Percentiles rank a stretch among this genome's conserved stretches.
phyloP scores from a whole-genome alignment of 2,113 vertebrate genomes.

The Brachyhypopomus occidentalis region DNA sequence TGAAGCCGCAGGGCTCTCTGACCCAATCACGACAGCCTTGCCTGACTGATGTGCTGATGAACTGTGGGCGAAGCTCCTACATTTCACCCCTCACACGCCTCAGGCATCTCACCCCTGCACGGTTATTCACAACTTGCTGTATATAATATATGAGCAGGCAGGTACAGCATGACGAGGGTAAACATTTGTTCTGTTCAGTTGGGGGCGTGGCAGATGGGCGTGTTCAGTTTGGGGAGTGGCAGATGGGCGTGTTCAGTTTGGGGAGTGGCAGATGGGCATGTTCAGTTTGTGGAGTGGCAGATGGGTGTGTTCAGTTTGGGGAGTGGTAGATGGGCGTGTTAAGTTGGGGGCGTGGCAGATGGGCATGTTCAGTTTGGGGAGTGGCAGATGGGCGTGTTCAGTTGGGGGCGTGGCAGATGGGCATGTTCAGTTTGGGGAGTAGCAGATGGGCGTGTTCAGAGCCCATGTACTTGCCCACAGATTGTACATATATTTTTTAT shows the following conservation, averaged over 20 bases:
- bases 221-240: no score
- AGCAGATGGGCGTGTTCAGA: not conserved
- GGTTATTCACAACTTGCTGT: conserved; percentile 45
- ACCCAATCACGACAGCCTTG: conserved; percentile 3
- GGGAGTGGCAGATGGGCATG: no score
- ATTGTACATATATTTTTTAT: no score
- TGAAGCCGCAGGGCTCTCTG: conserved; percentile 16
- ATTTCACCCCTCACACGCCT: conserved; percentile 6
- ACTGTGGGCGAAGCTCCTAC: conserved; percentile 24
- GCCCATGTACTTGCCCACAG: not conserved
- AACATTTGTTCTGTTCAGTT: conserved; percentile 48
- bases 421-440: conserved; percentile 19
- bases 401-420: no score
- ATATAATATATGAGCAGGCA: conserved; percentile 51
- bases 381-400: no score
- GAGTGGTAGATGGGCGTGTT: not conserved
- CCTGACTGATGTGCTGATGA: conserved; percentile 38
- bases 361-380: no score
- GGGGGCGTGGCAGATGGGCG: not conserved
- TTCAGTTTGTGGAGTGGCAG: no score
- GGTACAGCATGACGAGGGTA: conserved; percentile 30
- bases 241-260: no score
- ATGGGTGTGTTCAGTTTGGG: no score
- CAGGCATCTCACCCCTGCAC: conserved; percentile 13
- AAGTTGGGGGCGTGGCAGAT: not conserved